Evolutionary conservation across 1,140 invertebrate genomes (phyloP), one percentile per base, ranked within the genome.

Genomic region (Aphaenogaster ashmeadi): DNA sequence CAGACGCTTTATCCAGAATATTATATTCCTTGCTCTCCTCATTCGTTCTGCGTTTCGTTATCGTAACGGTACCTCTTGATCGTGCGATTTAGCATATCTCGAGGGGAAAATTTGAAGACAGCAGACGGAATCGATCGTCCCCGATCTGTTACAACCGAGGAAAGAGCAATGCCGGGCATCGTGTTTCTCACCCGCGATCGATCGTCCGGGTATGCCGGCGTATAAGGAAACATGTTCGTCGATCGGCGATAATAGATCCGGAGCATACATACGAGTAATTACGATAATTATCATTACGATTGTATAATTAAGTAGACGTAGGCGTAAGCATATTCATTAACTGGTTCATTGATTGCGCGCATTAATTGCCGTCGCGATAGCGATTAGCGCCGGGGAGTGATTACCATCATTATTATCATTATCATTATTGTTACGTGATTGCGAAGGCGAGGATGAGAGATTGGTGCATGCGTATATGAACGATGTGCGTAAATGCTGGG

Each of bases 291-390:
- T 88, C 75, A 78, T 88, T 81, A 89, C 78, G 69, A 86, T 88
- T 77, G 83, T 90, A 86, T 81, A 89, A 88, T 92, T 67, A 93
- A 91, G 72, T 91, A 92, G 86, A 91, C 80, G 50, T 90, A 92
- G 88, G 83, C 86, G 74, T 91, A 93, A 90, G 91, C 89, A 92
- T 88, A 91, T 91, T 92, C 89, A 93, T 80, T 91, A 91, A 88
- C 88, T 78, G 87, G 87, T 83, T 91, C 83, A 88, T 92, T 89
- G 90, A 54, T 86, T 87, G 60, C 58, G 60, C 38, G 80, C 41
- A 74, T 77, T 90, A 89, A 78, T 90, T 80, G 87, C 56, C 88
- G 71, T 88, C 81, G 13, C 71, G 36, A 52, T 36, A 54, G 21
- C 36, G 21, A 56, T 54, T 87, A 21, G 41, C 27, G 41, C 18